Conservation (phyloP, 2,888 invertebrate species). For the Lissonota sp. region DNA sequence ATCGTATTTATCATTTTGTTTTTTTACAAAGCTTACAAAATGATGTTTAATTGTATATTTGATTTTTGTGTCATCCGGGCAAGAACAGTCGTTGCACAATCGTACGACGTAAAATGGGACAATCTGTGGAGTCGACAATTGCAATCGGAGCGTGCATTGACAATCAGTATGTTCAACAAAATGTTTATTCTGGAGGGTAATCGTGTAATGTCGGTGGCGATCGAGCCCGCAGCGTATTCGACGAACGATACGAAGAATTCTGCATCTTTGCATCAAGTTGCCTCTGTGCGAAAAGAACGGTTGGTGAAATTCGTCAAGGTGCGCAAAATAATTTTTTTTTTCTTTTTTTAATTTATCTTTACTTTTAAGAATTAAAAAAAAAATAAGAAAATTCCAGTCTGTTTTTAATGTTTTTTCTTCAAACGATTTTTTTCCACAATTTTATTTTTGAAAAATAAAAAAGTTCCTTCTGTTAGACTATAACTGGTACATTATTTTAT, state of each 20-base stretch:
- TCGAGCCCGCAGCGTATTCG: background rate
- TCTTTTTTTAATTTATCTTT: too few relatives aligned
- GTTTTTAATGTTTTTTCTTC: too few relatives aligned
- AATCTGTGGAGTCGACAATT: slow-evolving; percentile 58
- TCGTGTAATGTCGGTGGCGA: slow-evolving; percentile 62
- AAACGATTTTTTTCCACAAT: too few relatives aligned
- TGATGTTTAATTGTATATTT: background rate
- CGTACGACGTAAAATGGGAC: slow-evolving; percentile 69
- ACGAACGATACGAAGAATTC: slow-evolving; percentile 56
- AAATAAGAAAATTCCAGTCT: too few relatives aligned
- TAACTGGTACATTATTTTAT: too few relatives aligned
- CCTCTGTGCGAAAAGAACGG: slow-evolving; percentile 28
- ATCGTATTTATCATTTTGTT: slow-evolving; percentile 4
- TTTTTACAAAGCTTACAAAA: background rate
- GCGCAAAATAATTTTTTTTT: background rate
- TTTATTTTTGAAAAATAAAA: too few relatives aligned
- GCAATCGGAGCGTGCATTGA: slow-evolving; percentile 55
- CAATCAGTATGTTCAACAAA: slow-evolving; percentile 62
- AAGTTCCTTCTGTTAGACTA: too few relatives aligned
- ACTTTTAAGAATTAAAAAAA: too few relatives aligned
- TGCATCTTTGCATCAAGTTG: slow-evolving; percentile 36
- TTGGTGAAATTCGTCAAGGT: slow-evolving; percentile 68
- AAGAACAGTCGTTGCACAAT: slow-evolving; percentile 60
- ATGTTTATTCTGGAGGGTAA: slow-evolving; percentile 68
- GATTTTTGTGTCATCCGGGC: background rate